A percentile compares a stretch with the other conserved stretches of the same genome.
phyloP scores from a whole-genome alignment of 1,140 invertebrate genomes.

The Orius laevigatus region DNA sequence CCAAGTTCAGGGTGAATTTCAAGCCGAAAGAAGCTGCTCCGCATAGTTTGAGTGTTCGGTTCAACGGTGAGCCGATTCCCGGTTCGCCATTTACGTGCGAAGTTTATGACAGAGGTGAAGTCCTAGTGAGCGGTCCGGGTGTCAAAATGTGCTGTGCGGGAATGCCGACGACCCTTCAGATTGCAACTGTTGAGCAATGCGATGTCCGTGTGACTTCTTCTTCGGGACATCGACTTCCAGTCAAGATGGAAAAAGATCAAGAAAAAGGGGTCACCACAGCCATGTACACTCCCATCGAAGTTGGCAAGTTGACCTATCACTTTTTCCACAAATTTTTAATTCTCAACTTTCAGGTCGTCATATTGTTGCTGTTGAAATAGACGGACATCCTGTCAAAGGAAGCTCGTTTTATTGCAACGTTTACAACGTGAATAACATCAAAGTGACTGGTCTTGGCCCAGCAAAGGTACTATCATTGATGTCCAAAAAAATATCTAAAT shows the following conservation, averaged over 20 bases:
- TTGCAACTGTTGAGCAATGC: constrained; percentile 36
- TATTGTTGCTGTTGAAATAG: constrained; percentile 60
- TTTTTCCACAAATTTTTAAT: constrained; percentile 6
- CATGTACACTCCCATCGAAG: constrained; percentile 63
- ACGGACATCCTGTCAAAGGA: constrained; percentile 66
- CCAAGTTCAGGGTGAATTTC: constrained; percentile 89
- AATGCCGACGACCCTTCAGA: constrained; percentile 36
- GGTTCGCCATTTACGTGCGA: constrained; percentile 79
- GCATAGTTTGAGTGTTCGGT: constrained; percentile 79
- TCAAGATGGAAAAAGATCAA: constrained; percentile 34
- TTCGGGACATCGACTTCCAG: constrained; percentile 54
- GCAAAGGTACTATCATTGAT: constrained; percentile 27
- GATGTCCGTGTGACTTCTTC: constrained; percentile 60
- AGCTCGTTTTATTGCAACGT: constrained; percentile 89
- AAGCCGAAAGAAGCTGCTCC: constrained; percentile 82
- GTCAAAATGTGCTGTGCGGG: constrained; percentile 44
- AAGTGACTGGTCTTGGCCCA: constrained; percentile 53
- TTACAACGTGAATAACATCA: constrained; percentile 74
- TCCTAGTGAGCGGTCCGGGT: constrained; percentile 38
- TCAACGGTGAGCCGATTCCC: constrained; percentile 90
- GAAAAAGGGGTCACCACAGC: constrained; percentile 50
- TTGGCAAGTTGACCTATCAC: constrained; percentile 33
- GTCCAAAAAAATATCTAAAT: not conserved
- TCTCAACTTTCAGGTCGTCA: constrained; percentile 43
- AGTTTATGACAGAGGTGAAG: constrained; percentile 45